Percentiles rank a stretch among this genome's conserved stretches.
Evolutionary conservation across 2,888 invertebrate genomes (phyloP).

Genomic region (Sinelater perroti): DNA sequence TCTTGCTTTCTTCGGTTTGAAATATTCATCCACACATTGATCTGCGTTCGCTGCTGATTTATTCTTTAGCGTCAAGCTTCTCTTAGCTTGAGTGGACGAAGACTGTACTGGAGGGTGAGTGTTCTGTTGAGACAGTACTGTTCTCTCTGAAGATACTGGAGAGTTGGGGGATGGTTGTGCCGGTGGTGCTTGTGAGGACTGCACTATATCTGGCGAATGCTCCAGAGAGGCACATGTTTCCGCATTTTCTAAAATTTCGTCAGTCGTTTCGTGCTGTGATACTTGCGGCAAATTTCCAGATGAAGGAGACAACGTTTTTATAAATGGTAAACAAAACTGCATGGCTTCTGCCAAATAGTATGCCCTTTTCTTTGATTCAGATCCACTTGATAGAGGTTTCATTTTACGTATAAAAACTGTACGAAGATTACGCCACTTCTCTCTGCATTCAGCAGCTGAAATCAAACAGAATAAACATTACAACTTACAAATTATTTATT

Average conservation of each 20-base stretch:
- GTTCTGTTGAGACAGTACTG: neutral
- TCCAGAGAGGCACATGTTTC: neutral
- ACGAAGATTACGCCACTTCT: slow-evolving; percentile 40
- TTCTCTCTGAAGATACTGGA: slow-evolving; percentile 2
- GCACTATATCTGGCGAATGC: neutral
- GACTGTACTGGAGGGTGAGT: slow-evolving; percentile 5
- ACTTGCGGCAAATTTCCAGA: slow-evolving; percentile 23
- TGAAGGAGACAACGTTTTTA: slow-evolving; percentile 24
- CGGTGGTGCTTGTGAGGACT: slow-evolving; percentile 13
- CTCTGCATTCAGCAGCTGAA: slow-evolving; percentile 32
- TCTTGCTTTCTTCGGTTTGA: slow-evolving; percentile 36
- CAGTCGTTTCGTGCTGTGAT: slow-evolving; percentile 7
- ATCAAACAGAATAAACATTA: slow-evolving; percentile 24
- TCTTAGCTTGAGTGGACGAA: slow-evolving; percentile 30
- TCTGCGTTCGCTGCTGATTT: slow-evolving; percentile 37
- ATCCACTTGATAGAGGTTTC: slow-evolving; percentile 32
- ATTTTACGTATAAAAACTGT: slow-evolving; percentile 36
- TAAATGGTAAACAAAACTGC: slow-evolving; percentile 37
- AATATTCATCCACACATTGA: slow-evolving; percentile 39
- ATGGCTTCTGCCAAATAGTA: slow-evolving; percentile 30
- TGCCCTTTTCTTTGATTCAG: slow-evolving; percentile 25
- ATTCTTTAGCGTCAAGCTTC: slow-evolving; percentile 27
- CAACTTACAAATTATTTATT: neutral
- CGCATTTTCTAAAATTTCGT: slow-evolving; percentile 6
- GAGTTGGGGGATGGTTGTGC: slow-evolving; percentile 9